Conservation (phyloP, 1,140 invertebrate species). For the Pemphigus obesinymphae region DNA sequence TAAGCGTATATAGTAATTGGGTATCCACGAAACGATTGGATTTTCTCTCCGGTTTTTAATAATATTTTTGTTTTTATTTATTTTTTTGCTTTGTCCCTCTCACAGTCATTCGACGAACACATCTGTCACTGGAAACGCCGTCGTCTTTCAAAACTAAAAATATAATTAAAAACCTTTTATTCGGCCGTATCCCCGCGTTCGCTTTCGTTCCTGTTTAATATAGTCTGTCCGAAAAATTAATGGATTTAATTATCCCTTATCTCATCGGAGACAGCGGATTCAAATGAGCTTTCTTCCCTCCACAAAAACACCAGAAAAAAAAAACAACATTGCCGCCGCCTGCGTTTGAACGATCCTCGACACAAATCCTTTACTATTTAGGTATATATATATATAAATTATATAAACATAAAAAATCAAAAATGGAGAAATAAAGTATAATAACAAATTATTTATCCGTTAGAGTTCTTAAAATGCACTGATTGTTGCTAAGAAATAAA, state of each 20-base stretch:
- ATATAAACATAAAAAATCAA: too few species aligned
- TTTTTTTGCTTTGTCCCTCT: not conserved
- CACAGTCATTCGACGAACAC: constrained; percentile 8
- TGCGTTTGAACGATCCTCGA: not conserved
- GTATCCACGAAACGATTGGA: not conserved
- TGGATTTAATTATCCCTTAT: constrained; percentile 41
- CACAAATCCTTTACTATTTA: not conserved
- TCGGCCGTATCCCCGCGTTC: constrained; percentile 12
- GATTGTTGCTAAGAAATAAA: too few species aligned
- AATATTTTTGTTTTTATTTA: too few species aligned
- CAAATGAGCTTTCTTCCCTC: constrained; percentile 24
- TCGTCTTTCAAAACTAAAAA: constrained; percentile 35
- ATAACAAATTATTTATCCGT: too few species aligned
- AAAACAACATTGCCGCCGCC: constrained; percentile 12
- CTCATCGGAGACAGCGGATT: constrained; percentile 11
- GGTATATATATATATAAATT: too few species aligned
- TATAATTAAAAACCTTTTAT: constrained; percentile 42
- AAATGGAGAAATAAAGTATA: too few species aligned
- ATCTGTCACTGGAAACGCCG: constrained; percentile 31
- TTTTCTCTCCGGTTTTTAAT: not conserved
- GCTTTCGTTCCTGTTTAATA: constrained; percentile 31
- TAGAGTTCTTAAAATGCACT: too few species aligned
- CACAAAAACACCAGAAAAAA: constrained; percentile 21
- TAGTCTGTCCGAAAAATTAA: constrained; percentile 40
- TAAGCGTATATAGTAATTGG: too few species aligned